Base-by-base conservation (phyloP, 2,113 vertebrate genomes). In the Lycocorax pyrrhopterus region DNA sequence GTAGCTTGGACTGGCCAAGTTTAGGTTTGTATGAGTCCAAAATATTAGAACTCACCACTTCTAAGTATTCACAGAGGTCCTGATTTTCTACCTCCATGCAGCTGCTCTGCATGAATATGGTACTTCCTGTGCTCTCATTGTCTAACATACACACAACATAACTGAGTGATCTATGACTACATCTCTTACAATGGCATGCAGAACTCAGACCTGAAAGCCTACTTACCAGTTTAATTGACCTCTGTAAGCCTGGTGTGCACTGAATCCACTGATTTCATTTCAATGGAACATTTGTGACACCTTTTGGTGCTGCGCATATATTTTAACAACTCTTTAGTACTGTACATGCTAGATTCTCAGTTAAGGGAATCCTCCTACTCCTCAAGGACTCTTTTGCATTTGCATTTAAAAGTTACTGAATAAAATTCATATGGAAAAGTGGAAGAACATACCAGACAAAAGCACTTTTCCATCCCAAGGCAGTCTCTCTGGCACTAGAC, bases 341-440 rank as follows among this genome's bases (percentile, higher is more conserved):
- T 4, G 6, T 30, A 77, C 49, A 52, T 56, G 29, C 25, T 71
- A 49, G 21, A 87, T 87, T 84, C 7, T 75, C 37, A 51, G 35
- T 75, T 90, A 78, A 85, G 35, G 44, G 52, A 90, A 62, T 62
- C 10, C 33, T 91, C 37, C 19, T 82, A 46, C 26, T 84, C 78
- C 74, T 90, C 78, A 75, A 67, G 71, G 71, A 82, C 32, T 5
- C 10, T 41, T 82, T 62, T 82, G 11, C 27, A 71, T 93, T 89
- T 87, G 43, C 81, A 89, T 93, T 92, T 93, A 59, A 92, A 93
- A 87, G 62, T 63, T 90, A 37, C 60, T 82, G 74, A 78, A 90
- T 59, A 75, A 78, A 93, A 87, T 78, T 90, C 30, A 5, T 37
- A 67, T 30, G 23, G 35, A 71, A 63, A 87, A 87, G 82, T 84